phyloP scores from a whole-genome alignment of 2,797 vertebrate species.

The Phataginus tricuspis region DNA sequence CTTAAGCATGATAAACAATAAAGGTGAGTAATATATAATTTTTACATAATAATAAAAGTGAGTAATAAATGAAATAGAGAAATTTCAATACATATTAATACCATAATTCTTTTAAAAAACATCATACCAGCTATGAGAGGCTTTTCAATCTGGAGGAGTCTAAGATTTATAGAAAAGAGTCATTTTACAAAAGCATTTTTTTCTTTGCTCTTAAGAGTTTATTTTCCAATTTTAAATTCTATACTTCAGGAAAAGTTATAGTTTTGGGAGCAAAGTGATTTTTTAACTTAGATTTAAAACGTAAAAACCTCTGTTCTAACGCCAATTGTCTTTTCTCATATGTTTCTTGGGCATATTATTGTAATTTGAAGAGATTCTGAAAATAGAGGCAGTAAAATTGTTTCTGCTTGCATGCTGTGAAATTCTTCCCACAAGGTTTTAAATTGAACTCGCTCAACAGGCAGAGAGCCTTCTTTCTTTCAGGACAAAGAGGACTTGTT shows the following conservation, averaged over 20 bases:
- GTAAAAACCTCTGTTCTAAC: slow-evolving; percentile 55
- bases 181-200: neutral
- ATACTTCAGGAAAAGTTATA: neutral
- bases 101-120: neutral
- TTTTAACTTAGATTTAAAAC: slow-evolving; percentile 39
- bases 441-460: slow-evolving; percentile 66
- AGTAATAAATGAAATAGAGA: neutral
- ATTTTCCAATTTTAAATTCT: slow-evolving; percentile 63
- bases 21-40: neutral
- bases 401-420: slow-evolving; percentile 66
- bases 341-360: slow-evolving; percentile 62
- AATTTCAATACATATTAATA: neutral
- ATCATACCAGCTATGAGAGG: neutral
- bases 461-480: slow-evolving; percentile 40
- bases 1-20: neutral
- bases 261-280: slow-evolving; percentile 41
- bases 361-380: slow-evolving; percentile 72
- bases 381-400: slow-evolving; percentile 73
- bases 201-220: neutral
- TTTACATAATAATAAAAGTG: slow-evolving; percentile 1
- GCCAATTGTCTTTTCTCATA: slow-evolving; percentile 48
- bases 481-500: neutral
- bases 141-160: neutral
- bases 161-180: slow-evolving; percentile 15
- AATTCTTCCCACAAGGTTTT: slow-evolving; percentile 66